Percentiles rank a stretch among this genome's conserved stretches.
phyloP scores from a whole-genome alignment of 2,113 vertebrate species.

The Zeus faber region DNA sequence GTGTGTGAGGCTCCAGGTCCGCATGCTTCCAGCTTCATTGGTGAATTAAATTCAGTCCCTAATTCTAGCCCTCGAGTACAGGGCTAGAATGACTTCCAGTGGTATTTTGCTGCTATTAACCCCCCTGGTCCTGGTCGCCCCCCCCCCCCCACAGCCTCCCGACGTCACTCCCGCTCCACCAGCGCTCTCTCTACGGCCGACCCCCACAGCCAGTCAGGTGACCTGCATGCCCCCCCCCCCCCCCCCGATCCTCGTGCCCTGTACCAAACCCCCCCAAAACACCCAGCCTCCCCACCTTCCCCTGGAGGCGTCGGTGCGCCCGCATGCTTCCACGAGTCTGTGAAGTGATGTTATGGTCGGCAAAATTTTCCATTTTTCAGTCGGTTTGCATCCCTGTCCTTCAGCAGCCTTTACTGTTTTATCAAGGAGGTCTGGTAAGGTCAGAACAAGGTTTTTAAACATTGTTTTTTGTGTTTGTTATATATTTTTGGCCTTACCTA shows the following conservation, averaged over 20 bases:
- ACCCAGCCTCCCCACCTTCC: too few relatives aligned
- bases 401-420: too few relatives aligned
- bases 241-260: neutral
- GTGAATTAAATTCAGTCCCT: too few relatives aligned
- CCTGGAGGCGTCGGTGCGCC: neutral
- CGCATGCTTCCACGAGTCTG: constrained; percentile 53
- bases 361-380: constrained; percentile 2
- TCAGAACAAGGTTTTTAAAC: too few relatives aligned
- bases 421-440: too few relatives aligned
- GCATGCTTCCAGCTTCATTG: too few relatives aligned
- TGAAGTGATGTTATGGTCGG: constrained; percentile 16
- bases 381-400: too few relatives aligned
- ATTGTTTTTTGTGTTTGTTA: neutral
- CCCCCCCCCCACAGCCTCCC: constrained; percentile 94
- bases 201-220: constrained; percentile 98
- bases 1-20: too few relatives aligned
- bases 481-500: neutral
- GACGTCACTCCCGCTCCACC: constrained; percentile 99
- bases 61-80: too few relatives aligned
- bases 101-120: neutral
- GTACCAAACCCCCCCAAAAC: neutral
- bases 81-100: too few relatives aligned
- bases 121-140: constrained; percentile 73
- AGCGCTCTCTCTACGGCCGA: constrained; percentile 97
- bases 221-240: constrained; percentile 82